Evolutionary conservation across 2,888 invertebrate species (phyloP), one percentile per base, ranked within the genome.

Genomic region (Drosophila robusta): DNA sequence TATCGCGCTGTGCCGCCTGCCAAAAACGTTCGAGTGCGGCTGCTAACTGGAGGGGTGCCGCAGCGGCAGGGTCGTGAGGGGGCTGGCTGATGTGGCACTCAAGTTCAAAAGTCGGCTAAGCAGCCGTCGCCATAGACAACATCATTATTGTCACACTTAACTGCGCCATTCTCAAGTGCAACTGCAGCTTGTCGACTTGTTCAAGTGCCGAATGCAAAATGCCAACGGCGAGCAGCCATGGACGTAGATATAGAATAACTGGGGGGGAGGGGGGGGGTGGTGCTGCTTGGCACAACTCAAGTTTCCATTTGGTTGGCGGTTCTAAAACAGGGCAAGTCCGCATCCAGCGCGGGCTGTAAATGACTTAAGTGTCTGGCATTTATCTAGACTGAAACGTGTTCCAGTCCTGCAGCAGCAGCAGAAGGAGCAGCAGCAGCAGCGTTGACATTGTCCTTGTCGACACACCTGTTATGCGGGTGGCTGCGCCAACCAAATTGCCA

Each of bases 361-460:
- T 81, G 85, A 82, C 85, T 87, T 86, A 80, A 87, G 83, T 83
- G 89, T 84, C 84, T 66, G 81, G 75, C 81, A 86, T 83, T 83
- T 83, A 86, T 83, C 84, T 83, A 74, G 67, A 64, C 65, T 63
- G 63, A 75, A 77, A 74, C 70, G 80, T 76, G 68, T 75, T 64
- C 47, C 47, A 39, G 36, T 49, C 57, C 29, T 32, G 18, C 14
- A n/a, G 16, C 41, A 18, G 14, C 22, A 14, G 12, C 4, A 12
- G 18, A 1, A 32, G 39, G 9, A n/a, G n/a, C 22, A 8, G 16
- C 3, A 8, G 18, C 11, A 32, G 22, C 38, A 32, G 51, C 38
- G 52, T 50, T 47, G 63, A 36, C 56, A 60, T 61, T 70, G 67
- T 50, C 54, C 62, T 46, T 61, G 46, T 42, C 47, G 82, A 39